Percentiles rank a stretch among this genome's conserved stretches.
phyloP scores from a whole-genome alignment of 1,140 invertebrate species.

The Anastatus disparis region DNA sequence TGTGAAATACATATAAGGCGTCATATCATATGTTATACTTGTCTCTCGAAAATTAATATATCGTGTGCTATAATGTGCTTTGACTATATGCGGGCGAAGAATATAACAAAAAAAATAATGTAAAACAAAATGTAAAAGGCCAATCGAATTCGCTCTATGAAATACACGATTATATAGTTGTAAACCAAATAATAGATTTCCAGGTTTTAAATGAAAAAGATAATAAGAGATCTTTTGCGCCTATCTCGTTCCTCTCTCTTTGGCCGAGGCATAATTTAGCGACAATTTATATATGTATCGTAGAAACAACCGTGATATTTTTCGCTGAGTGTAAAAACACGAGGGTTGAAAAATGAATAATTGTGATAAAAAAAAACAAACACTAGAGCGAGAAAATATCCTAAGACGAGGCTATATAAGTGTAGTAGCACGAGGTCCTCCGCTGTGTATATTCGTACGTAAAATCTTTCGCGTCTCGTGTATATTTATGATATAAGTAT shows the following conservation, averaged over 20 bases:
- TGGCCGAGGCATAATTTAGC: conserved; percentile 38
- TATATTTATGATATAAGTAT: conserved; percentile 40
- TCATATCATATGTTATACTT: conserved; percentile 39
- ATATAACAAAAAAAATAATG: conserved; percentile 11
- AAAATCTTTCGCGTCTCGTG: conserved; percentile 37
- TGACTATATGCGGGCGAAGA: conserved; percentile 15
- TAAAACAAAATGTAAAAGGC: conserved; percentile 37
- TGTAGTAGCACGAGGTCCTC: conserved; percentile 31
- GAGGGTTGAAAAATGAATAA: conserved; percentile 8
- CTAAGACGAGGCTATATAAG: conserved; percentile 30
- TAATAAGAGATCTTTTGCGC: conserved; percentile 22
- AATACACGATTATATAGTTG: conserved; percentile 37
- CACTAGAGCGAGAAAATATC: conserved; percentile 25
- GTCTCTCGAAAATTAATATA: conserved; percentile 30
- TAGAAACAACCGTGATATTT: conserved; percentile 30
- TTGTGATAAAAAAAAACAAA: conserved; percentile 30
- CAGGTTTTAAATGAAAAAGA: conserved; percentile 19
- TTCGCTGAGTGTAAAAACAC: conserved; percentile 25
- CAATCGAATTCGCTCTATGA: conserved; percentile 42
- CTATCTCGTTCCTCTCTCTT: conserved; percentile 42
- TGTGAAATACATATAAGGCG: conserved; percentile 14
- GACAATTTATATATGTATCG: conserved; percentile 37
- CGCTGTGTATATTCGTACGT: conserved; percentile 33
- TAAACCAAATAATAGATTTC: background rate
- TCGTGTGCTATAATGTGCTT: conserved; percentile 32